Conservation (phyloP, 2,113 vertebrate species). For the Ciconia boyciana region DNA sequence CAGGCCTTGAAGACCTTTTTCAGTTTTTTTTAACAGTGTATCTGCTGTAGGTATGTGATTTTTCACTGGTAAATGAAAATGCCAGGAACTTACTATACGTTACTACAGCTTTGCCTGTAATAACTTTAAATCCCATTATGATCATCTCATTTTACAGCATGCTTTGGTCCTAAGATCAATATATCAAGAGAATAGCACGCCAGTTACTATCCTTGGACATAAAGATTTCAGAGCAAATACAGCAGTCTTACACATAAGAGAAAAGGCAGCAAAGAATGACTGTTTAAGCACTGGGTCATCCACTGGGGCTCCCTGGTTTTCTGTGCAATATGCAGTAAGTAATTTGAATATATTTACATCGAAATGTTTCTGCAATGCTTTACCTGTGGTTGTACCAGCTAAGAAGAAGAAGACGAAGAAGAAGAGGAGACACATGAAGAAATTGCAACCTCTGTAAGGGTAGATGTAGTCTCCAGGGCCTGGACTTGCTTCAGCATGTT, state of each 20-base stretch:
- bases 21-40: background rate
- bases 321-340: background rate
- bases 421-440: background rate
- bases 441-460: background rate
- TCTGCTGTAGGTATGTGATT: background rate
- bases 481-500: background rate
- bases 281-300: background rate
- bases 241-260: background rate
- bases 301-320: background rate
- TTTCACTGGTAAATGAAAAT: slow-evolving; percentile 49
- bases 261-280: background rate
- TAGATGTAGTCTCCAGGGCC: background rate
- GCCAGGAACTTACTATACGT: background rate
- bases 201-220: background rate
- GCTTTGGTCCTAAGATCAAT: background rate
- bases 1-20: background rate
- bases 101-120: background rate
- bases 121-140: slow-evolving; percentile 55
- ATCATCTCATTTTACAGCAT: slow-evolving; percentile 17
- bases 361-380: background rate
- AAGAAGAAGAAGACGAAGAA: no score
- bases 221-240: background rate
- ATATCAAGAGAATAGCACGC: background rate
- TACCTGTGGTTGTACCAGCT: background rate
- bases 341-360: background rate